phyloP scores from a whole-genome alignment of 2,888 invertebrate species.

The Rapana venosa region DNA sequence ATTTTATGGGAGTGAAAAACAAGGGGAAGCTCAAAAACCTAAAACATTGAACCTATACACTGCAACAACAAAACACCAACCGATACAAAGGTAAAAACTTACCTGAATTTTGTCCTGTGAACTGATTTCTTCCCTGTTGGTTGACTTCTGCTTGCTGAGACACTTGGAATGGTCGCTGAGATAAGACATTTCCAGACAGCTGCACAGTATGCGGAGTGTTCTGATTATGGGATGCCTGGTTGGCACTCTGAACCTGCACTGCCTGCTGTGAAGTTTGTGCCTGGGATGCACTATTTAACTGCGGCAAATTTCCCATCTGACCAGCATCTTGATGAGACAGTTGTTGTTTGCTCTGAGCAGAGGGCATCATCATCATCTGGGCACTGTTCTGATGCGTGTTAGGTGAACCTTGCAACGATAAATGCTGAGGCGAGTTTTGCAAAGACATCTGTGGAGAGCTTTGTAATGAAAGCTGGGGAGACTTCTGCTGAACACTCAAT shows the following conservation, averaged over 20 bases:
- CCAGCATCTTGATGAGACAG: not conserved
- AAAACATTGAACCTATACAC: no score
- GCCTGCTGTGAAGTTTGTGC: not conserved
- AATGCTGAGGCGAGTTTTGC: constrained; percentile 1
- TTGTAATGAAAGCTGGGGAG: constrained; percentile 13
- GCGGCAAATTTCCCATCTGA: not conserved
- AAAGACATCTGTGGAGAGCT: constrained; percentile 6
- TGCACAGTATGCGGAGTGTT: not conserved
- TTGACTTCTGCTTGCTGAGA: not conserved
- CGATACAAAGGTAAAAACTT: not conserved
- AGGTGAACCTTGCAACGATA: not conserved
- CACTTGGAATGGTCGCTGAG: constrained; percentile 2
- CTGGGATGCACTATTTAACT: not conserved
- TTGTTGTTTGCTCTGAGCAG: not conserved
- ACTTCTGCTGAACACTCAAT: not conserved
- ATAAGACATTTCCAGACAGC: not conserved
- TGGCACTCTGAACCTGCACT: not conserved
- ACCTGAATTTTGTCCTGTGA: not conserved
- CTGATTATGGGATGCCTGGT: not conserved
- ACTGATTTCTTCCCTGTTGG: not conserved
- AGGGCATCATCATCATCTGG: not conserved
- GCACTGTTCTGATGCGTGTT: not conserved
- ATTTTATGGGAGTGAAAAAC: no score
- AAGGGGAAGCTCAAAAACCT: no score
- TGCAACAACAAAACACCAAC: not conserved